These are phyloP conservation scores for Whitmania pigra DNA, from an alignment of 1,140 invertebrate genomes.

Conservation along the genomic window DNA sequence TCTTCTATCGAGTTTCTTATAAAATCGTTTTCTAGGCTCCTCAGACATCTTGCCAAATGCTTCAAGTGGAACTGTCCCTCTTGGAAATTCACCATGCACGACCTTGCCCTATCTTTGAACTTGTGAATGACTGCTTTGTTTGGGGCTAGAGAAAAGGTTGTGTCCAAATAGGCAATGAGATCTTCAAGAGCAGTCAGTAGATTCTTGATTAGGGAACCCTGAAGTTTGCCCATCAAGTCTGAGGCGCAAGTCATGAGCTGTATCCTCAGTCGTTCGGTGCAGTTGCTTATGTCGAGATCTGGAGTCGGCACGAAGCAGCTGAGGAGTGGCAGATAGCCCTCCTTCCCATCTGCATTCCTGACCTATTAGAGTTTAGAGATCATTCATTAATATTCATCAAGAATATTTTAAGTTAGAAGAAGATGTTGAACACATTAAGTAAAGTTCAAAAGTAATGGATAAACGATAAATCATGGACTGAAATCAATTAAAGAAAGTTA, in stretches of 20 bases:
- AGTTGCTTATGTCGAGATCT: constrained; percentile 1
- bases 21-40: background rate
- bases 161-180: background rate
- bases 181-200: background rate
- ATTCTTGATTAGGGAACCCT: background rate
- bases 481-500: background rate
- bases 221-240: background rate
- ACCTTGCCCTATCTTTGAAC: background rate
- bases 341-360: background rate
- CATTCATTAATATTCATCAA: background rate
- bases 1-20: background rate
- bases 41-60: too few species aligned
- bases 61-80: background rate
- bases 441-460: background rate
- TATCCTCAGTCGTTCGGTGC: background rate
- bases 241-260: background rate
- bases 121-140: background rate
- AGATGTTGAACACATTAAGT: background rate
- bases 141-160: background rate
- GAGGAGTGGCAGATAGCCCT: background rate
- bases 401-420: background rate
- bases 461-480: background rate
- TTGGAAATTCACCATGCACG: background rate
- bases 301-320: constrained; percentile 1
- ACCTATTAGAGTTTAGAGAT: background rate